phyloP scores from a whole-genome alignment of 2,888 invertebrate species.

The Sminthurides aquaticus region DNA sequence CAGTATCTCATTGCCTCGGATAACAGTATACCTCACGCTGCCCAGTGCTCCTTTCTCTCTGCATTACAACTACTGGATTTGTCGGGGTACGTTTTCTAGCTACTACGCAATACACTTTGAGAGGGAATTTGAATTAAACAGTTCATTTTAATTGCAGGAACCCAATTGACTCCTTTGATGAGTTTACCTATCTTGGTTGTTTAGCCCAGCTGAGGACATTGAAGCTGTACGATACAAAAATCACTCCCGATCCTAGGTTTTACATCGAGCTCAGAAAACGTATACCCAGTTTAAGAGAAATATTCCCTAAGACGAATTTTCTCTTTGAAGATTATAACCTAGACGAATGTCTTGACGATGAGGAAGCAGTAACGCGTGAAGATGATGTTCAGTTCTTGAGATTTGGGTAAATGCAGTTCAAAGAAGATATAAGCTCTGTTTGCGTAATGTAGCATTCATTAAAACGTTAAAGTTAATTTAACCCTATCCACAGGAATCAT shows the following conservation, averaged over 20 bases:
- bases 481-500: too few species aligned
- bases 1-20: constrained; percentile 33
- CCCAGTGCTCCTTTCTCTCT: constrained; percentile 29
- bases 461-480: background rate
- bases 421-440: background rate
- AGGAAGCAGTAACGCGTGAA: background rate
- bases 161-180: constrained; percentile 27
- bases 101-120: background rate
- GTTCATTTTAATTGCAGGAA: constrained; percentile 20
- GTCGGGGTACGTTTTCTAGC: constrained; percentile 25
- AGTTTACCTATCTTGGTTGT: constrained; percentile 27
- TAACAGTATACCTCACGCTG: constrained; percentile 27
- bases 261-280: constrained; percentile 3
- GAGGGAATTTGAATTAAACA: too few species aligned
- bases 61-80: constrained; percentile 33
- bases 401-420: background rate
- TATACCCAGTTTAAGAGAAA: constrained; percentile 12
- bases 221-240: constrained; percentile 28
- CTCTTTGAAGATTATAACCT: constrained; percentile 2
- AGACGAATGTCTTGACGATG: background rate
- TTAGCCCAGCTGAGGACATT: constrained; percentile 27
- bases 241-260: background rate
- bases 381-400: background rate
- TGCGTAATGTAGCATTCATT: background rate
- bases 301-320: constrained; percentile 9